Conservation (phyloP, 2,797 vertebrate species). For the Mastacembelus armatus region DNA sequence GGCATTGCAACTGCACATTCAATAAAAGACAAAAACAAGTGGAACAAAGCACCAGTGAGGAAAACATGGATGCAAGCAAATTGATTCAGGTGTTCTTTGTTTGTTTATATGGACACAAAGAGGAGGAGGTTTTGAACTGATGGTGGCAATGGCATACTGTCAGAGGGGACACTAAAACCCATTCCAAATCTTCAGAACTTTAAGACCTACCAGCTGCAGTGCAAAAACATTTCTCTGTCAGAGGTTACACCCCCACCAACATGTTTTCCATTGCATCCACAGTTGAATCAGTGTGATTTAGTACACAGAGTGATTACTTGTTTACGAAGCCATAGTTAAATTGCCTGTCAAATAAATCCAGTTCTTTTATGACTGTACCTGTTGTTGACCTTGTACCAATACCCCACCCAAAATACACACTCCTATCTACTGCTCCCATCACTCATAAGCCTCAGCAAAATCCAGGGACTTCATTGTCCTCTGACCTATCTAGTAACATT, state of each 20-base stretch:
- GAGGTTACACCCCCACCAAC: background rate
- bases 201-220: background rate
- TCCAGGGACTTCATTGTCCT: conserved; percentile 11
- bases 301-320: conserved; percentile 31
- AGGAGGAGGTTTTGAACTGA: no score
- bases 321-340: conserved; percentile 47
- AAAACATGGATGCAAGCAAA: no score
- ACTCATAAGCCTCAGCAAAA: conserved; percentile 18
- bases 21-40: no score
- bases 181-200: no score
- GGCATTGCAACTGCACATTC: no score
- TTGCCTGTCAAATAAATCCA: conserved; percentile 57
- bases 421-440: background rate
- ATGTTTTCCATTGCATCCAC: background rate
- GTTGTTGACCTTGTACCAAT: conserved; percentile 55
- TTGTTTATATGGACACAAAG: no score
- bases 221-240: background rate
- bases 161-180: no score
- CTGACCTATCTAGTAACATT: conserved; percentile 29
- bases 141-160: no score
- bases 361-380: conserved; percentile 36
- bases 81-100: no score
- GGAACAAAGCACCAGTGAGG: no score
- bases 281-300: conserved; percentile 36
- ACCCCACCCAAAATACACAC: background rate